A percentile compares a stretch with the other conserved stretches of the same genome.
Conservation (phyloP, 2,888 invertebrate genomes). For the Callosobruchus maculatus region DNA sequence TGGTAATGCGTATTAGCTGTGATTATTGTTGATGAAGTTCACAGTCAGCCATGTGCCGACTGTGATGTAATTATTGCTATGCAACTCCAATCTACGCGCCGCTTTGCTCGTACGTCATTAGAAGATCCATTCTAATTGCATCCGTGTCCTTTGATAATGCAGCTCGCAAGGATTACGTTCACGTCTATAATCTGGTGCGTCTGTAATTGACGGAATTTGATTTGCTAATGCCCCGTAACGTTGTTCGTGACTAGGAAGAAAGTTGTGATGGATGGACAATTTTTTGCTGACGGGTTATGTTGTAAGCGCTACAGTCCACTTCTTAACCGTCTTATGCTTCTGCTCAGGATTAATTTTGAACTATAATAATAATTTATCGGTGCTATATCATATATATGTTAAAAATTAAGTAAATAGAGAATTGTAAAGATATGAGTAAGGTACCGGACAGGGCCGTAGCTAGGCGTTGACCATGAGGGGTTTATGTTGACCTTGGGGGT, state of each 20-base stretch:
- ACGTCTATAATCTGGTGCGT: not conserved
- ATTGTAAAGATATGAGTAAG: no score
- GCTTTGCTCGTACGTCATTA: constrained; percentile 12
- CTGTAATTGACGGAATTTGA: not conserved
- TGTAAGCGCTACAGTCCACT: no score
- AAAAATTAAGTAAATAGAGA: no score
- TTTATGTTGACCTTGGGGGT: no score
- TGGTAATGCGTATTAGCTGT: constrained; percentile 24
- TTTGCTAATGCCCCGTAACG: not conserved
- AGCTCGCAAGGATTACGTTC: constrained; percentile 1
- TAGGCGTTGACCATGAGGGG: no score
- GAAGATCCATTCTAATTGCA: constrained; percentile 20
- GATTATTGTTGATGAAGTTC: constrained; percentile 24
- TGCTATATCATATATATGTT: no score
- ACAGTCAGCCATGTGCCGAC: constrained; percentile 10
- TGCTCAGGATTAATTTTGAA: no score
- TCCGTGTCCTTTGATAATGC: constrained; percentile 15
- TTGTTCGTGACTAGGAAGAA: not conserved
- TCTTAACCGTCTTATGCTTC: no score
- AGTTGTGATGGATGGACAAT: not conserved
- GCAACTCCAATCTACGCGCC: constrained; percentile 16
- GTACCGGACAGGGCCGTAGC: no score
- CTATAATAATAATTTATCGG: no score
- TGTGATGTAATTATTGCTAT: constrained; percentile 23
- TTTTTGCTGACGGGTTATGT: not conserved